Conservation (phyloP, 2,888 invertebrate genomes). For the Elaeidobius kamerunicus region DNA sequence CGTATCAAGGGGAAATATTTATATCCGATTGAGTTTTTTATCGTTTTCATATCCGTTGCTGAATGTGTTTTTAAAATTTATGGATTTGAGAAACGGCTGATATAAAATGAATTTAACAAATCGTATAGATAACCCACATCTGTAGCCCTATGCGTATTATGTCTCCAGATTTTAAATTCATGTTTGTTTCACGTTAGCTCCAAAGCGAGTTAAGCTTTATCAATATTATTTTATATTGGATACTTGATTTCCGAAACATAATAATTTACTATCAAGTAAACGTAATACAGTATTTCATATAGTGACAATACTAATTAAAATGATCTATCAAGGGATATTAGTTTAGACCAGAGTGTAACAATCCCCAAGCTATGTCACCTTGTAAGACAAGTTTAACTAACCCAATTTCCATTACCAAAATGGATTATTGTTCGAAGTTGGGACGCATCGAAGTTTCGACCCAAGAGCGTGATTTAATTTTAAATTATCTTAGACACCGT, state of each 20-base stretch:
- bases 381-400: conserved; percentile 25
- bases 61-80: conserved; percentile 16
- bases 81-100: conserved; percentile 8
- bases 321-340: conserved; percentile 17
- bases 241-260: no score
- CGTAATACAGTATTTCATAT: no score
- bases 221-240: no score
- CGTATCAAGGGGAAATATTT: conserved; percentile 6
- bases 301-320: no score
- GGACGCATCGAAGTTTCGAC: conserved; percentile 14
- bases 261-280: no score
- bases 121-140: conserved; percentile 9
- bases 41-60: conserved; percentile 15
- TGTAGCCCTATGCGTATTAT: conserved; percentile 2
- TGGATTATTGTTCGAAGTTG: conserved; percentile 24
- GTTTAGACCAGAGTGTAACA: conserved; percentile 9
- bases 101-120: conserved; percentile 11
- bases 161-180: no score
- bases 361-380: conserved; percentile 16
- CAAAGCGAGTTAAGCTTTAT: no score
- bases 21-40: conserved; percentile 9
- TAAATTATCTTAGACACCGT: conserved; percentile 9
- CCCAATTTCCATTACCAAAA: conserved; percentile 24
- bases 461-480: conserved; percentile 15
- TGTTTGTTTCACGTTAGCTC: no score